Evolutionary conservation across 2,113 vertebrate species (phyloP), one percentile per base, ranked within the genome.

Genomic region (Brevimyrus niger): DNA sequence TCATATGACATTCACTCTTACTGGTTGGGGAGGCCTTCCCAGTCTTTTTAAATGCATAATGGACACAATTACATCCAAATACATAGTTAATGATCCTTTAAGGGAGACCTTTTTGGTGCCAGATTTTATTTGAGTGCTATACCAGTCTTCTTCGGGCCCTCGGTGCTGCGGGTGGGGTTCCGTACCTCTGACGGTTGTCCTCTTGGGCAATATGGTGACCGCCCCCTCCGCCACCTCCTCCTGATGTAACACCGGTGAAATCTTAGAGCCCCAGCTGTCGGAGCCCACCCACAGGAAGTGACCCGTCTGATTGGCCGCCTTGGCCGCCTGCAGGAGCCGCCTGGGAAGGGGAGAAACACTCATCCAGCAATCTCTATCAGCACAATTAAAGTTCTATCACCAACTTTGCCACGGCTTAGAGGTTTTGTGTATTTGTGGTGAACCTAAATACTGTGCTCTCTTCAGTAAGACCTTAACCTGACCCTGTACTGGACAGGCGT

Each of bases 281-380:
- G 98, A 99, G 76, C 98, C 98, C 90, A 99, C 97, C 98, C 98
- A 99, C 94, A 99, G 97, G 94, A 99, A 99, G 91, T 99, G 98
- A 2, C 97, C 97, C 0, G 97, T 98, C 94, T 98, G 97, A 93
- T 99, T 99, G 1, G 98, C 98, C 91, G 94, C 96, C 92, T 97
- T 98, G 0, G 98, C 97, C 0, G 98, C 97, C 92, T 97, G 96
- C 90, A 99, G 95, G 89, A 99, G 97, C 31, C 96, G 96, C 92
- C 98, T 99, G 93, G 0, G 38, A n/a, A 48, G 7, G 44, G 44
- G 3, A 92, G 91, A 44, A 11, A n/a, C 44, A 47, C 44, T 47
- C 23, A n/a, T 84, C 42, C 38, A 84, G 21, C 82, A 19, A 44
- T 44, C 19, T 17, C 42, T 9, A 82, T 19, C 35, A 44, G 11